phyloP scores from a whole-genome alignment of 2,113 vertebrate genomes.

The Percina caprodes region DNA sequence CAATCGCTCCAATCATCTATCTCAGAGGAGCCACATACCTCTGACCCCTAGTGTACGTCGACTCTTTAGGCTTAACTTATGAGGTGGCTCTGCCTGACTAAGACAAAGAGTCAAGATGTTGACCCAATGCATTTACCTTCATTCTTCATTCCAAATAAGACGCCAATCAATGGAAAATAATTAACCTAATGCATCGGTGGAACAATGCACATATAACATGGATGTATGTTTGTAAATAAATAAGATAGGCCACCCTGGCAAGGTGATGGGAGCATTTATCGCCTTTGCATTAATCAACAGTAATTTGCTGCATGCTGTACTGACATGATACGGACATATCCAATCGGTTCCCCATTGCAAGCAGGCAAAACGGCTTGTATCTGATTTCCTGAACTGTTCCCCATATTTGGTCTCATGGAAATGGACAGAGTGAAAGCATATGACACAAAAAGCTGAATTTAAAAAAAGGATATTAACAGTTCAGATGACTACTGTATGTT shows the following conservation, averaged over 20 bases:
- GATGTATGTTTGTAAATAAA: constrained; percentile 58
- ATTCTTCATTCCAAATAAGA: constrained; percentile 46
- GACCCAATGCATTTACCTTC: constrained; percentile 68
- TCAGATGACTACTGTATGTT: neutral
- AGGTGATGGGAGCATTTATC: constrained; percentile 47
- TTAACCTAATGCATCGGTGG: constrained; percentile 66
- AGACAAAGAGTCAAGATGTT: constrained; percentile 12
- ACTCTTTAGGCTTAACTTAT: constrained; percentile 71
- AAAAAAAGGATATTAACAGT: neutral
- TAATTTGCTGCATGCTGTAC: constrained; percentile 44
- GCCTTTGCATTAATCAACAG: constrained; percentile 62
- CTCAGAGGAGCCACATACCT: constrained; percentile 54
- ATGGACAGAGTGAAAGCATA: neutral
- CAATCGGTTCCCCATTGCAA: constrained; percentile 48
- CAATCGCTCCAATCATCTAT: constrained; percentile 77
- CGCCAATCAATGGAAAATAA: constrained; percentile 74
- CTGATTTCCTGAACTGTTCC: constrained; percentile 10
- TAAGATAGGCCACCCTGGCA: constrained; percentile 28
- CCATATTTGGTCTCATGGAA: constrained; percentile 1
- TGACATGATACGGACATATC: constrained; percentile 54
- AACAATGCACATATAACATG: constrained; percentile 46
- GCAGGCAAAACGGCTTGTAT: neutral
- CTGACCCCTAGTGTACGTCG: constrained; percentile 59
- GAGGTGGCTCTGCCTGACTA: constrained; percentile 48
- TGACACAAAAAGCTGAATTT: neutral